Conservation (phyloP, 1,140 invertebrate species). For the Caenorhabditis brenneri region DNA sequence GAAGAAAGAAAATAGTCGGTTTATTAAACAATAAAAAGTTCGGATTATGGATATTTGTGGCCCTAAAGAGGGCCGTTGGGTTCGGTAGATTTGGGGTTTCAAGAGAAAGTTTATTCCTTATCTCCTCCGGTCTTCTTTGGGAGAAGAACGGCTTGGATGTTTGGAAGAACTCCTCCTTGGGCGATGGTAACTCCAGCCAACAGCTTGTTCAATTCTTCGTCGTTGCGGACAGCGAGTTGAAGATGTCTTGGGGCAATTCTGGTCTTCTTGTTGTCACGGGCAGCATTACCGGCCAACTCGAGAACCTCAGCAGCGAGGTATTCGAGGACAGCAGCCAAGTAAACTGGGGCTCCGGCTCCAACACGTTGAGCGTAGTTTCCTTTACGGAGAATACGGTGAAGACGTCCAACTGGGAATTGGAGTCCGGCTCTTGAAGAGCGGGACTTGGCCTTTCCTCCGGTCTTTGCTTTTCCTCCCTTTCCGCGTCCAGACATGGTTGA, state of each 20-base stretch:
- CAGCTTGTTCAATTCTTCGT: slow-evolving; percentile 83
- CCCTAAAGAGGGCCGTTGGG: slow-evolving; percentile 63
- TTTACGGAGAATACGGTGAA: slow-evolving; percentile 78
- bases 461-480: slow-evolving; percentile 75
- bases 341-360: slow-evolving; percentile 79
- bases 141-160: slow-evolving; percentile 79
- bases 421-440: slow-evolving; percentile 77
- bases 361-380: slow-evolving; percentile 78
- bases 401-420: slow-evolving; percentile 79
- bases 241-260: slow-evolving; percentile 83
- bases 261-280: slow-evolving; percentile 74
- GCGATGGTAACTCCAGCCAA: slow-evolving; percentile 82
- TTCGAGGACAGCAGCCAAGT: slow-evolving; percentile 77
- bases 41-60: slow-evolving; percentile 57
- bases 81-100: too few relatives aligned
- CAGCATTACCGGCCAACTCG: slow-evolving; percentile 76
- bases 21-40: too few relatives aligned
- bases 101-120: slow-evolving; percentile 44
- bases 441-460: slow-evolving; percentile 73
- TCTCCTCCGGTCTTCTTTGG: slow-evolving; percentile 76
- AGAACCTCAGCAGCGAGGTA: slow-evolving; percentile 78
- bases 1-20: too few relatives aligned
- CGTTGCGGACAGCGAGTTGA: slow-evolving; percentile 82
- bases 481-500: slow-evolving; percentile 71
- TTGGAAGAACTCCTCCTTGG: slow-evolving; percentile 82